Percentiles rank a stretch among this genome's conserved stretches.
Evolutionary conservation across 2,888 invertebrate species (phyloP).

Genomic region (Caenorhabditis virilis): DNA sequence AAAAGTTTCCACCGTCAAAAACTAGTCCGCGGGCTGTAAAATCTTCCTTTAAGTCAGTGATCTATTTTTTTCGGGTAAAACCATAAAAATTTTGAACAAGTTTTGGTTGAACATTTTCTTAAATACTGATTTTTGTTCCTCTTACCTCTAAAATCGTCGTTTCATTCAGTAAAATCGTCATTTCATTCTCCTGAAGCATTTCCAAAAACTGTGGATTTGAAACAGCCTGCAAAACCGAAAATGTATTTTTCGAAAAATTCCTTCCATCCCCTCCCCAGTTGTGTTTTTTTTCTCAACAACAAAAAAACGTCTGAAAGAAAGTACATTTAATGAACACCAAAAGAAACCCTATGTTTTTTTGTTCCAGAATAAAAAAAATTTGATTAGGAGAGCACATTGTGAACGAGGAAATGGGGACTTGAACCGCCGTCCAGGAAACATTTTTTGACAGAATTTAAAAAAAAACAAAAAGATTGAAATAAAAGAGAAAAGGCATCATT

Average conservation of each 20-base stretch:
- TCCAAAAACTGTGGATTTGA: neutral
- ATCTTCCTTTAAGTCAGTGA: too few relatives aligned
- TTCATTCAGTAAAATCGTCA: neutral
- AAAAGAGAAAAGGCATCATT: conserved; percentile 7
- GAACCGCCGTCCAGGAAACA: too few relatives aligned
- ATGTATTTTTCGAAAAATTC: neutral
- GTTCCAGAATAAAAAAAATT: too few relatives aligned
- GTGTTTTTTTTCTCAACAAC: neutral
- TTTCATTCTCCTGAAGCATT: neutral
- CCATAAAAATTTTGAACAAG: too few relatives aligned
- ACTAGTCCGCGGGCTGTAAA: too few relatives aligned
- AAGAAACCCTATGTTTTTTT: too few relatives aligned
- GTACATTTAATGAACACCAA: too few relatives aligned
- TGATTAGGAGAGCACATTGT: too few relatives aligned
- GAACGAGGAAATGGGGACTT: too few relatives aligned
- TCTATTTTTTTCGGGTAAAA: too few relatives aligned
- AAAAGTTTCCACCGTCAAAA: neutral
- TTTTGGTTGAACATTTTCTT: too few relatives aligned
- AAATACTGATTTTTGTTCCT: neutral
- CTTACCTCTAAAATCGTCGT: neutral
- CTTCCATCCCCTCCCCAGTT: too few relatives aligned
- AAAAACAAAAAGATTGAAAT: conserved; percentile 7
- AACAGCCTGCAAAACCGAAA: neutral
- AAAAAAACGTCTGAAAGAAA: neutral
- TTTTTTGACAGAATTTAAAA: neutral